Evolutionary conservation across 1,140 invertebrate species (phyloP), one percentile per base, ranked within the genome.

Genomic region (Varroa destructor): DNA sequence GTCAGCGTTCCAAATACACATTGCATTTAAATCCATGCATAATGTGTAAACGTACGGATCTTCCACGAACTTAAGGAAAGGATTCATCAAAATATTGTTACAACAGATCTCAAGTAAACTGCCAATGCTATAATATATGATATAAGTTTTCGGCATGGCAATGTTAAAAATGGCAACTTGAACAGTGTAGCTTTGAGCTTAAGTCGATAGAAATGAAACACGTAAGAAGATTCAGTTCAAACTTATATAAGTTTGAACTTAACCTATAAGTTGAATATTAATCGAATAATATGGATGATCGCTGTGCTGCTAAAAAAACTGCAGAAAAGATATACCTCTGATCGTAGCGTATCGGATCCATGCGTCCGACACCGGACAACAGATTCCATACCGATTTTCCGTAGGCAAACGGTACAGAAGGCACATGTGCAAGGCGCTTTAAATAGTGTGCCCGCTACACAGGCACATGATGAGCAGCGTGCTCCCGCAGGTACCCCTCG

Each of bases 21-120:
- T 67, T 10, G 61, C 61, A 14, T 40, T 8, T 3, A 67, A 40
- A 8, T 67, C 61, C 61, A 67, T 25, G 37, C 61, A 67, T 12
- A 67, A 14, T 2, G 61, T 67, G 61, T 67, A 67, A 1, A 67
- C 61, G 61, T 67, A 67, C 2, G 14, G 61, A 67, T 67, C 61
- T 67, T 67, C 61, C n/a, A 67, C 61, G 37, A 67, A 67, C 61
- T 67, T 12, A 51, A 51, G 46, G 4, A 51, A 51, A 51, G 4
- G 8, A 51, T 51, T 51, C 8, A 51, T 51, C 46, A 3, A 51
- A 5, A 51, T 3, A 51, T 51, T 8, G 46, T 51, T 51, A 51
- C 8, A 51, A 51, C 46, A 8, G 46, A 51, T 5, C 25, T 51
- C 46, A 51, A 51, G 46, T 51, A 25, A 25, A 25, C 25, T 25